Evolutionary conservation across 2,797 vertebrate species (phyloP), one percentile per base, ranked within the genome.

Genomic region (Pangasius larnaudii): DNA sequence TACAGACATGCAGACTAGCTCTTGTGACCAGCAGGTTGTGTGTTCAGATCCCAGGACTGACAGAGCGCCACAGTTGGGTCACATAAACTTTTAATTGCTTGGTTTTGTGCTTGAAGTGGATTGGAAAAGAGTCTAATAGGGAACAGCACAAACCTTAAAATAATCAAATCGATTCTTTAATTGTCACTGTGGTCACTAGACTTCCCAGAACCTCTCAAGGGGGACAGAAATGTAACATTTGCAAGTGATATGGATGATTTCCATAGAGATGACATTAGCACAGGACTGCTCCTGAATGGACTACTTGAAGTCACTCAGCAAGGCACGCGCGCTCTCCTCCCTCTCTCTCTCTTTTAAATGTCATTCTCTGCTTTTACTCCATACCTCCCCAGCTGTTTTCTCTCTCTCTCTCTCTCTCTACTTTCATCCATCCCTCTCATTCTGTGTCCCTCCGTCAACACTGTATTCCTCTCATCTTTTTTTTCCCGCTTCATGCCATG

Each of bases 131-230:
- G 72, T 51, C 24, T 4, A 49, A 51, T n/a, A 39, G 30, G 72
- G 72, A 75, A 51, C 72, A 75, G 72, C 72, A 75, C 74, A 77
- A n/a, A 51, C 46, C 5, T 75, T 49, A 49, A 51, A 30, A 79
- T 53, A 30, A 30, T 78, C 7, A 30, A 56, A 78, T 53, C 13
- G 3, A 74, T 42, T 22, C 24, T 74, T 74, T 39, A 72, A 42
- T 72, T 46, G 71, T 46, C 11, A 74, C 22, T 74, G 36, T 75
- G 11, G 42, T 75, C 19, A 74, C 39, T 46, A 39, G 30, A 22
- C 18, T 22, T 72, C 69, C 19, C 8, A 42, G 22, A 49, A 49
- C 42, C 22, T 39, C 69, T 24, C 19, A 42, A 27, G 19, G 3
- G 36, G 3, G 63, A 65, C 18, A 18, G 33, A 36, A 36, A 7